Conservation (phyloP, 2,888 invertebrate genomes). For the Athalia circularis region DNA sequence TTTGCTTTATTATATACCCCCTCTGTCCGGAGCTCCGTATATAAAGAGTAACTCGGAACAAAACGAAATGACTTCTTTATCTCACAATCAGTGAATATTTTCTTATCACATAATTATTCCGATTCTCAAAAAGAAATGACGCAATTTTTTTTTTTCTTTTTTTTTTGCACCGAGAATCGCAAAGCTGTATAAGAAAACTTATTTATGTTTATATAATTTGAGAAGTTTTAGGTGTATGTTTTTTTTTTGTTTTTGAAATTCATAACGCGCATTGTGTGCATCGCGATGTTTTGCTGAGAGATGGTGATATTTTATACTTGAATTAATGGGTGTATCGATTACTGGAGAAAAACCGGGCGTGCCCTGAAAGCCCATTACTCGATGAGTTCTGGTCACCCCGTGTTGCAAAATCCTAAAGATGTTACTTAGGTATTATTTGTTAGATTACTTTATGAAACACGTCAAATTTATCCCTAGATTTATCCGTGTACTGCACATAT, state of each 20-base stretch:
- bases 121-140: neutral
- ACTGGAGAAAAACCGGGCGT: slow-evolving; percentile 30
- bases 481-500: slow-evolving; percentile 10
- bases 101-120: neutral
- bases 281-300: slow-evolving; percentile 3
- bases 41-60: neutral
- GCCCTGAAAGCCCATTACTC: slow-evolving; percentile 24
- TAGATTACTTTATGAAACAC: slow-evolving; percentile 32
- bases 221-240: no score
- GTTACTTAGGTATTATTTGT: neutral
- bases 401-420: slow-evolving; percentile 8
- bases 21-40: neutral
- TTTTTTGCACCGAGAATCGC: neutral
- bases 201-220: no score
- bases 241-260: no score
- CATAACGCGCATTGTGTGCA: neutral
- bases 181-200: no score
- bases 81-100: no score
- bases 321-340: slow-evolving; percentile 38
- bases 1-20: no score
- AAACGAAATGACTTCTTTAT: no score
- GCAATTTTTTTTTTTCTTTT: neutral
- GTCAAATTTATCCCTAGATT: slow-evolving; percentile 3
- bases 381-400: slow-evolving; percentile 22
- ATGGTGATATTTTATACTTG: no score